Evolutionary conservation across 37 sponge, comb jelly and placozoan species (phyloP).

Genomic region (Eunapius fragilis): DNA sequence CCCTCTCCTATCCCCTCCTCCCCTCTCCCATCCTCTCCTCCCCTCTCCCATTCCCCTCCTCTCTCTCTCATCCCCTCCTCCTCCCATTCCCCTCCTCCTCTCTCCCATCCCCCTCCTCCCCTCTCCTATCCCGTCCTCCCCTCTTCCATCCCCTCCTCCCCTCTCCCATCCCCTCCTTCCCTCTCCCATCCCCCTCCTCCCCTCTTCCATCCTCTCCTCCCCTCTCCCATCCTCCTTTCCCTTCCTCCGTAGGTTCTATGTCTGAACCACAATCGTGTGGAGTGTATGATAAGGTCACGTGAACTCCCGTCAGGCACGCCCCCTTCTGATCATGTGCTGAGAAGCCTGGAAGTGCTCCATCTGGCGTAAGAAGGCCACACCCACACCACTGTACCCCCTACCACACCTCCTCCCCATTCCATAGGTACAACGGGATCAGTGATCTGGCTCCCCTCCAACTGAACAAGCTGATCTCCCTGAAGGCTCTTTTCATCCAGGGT

Average conservation of each 20-base stretch:
- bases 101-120: no score
- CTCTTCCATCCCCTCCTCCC: no score
- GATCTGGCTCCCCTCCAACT: conserved; percentile 75
- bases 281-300: conserved; percentile 27
- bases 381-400: not conserved
- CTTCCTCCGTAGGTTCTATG: conserved; percentile 77
- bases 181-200: no score
- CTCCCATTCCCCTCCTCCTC: no score
- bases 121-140: no score
- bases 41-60: no score
- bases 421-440: conserved; percentile 85
- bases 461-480: conserved; percentile 72
- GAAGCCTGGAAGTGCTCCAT: conserved; percentile 88
- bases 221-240: no score
- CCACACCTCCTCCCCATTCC: not conserved
- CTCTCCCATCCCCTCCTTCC: no score
- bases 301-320: not conserved
- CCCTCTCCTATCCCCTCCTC: no score
- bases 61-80: no score
- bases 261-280: conserved; percentile 92
- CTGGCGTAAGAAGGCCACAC: conserved; percentile 62
- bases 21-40: not conserved
- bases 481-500: conserved; percentile 97
- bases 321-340: conserved; percentile 38
- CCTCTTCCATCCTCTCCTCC: no score